phyloP scores from a whole-genome alignment of 2,113 vertebrate genomes.

The Rhea pennata region DNA sequence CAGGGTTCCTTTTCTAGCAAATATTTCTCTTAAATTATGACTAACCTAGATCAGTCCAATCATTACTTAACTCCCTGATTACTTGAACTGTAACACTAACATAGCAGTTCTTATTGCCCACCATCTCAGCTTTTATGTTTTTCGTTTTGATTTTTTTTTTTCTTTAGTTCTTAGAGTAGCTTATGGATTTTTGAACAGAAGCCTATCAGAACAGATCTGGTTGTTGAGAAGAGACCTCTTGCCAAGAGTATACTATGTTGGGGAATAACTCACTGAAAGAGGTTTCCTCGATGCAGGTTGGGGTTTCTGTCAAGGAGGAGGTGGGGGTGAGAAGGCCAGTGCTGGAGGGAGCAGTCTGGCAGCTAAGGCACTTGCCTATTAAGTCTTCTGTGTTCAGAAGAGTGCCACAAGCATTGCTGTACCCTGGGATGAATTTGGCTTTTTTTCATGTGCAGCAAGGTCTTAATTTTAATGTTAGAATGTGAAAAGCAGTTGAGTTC shows the following conservation, averaged over 20 bases:
- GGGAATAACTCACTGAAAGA: not conserved
- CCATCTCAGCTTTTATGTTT: accelerated
- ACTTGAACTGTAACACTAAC: not conserved
- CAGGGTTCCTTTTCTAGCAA: not conserved
- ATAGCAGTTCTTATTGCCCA: not conserved
- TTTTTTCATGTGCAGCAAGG: not conserved
- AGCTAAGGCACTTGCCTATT: not conserved
- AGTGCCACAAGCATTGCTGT: not conserved
- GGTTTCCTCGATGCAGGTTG: not conserved
- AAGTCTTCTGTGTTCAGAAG: not conserved
- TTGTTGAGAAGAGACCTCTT: not conserved
- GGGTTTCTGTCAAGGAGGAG: not conserved
- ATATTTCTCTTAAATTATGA: not conserved
- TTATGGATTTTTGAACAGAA: not conserved
- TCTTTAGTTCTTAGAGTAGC: not conserved
- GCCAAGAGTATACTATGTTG: not conserved
- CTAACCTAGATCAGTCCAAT: not conserved
- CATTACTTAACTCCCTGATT: not conserved
- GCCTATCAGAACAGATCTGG: not conserved
- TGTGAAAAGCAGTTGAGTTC: not conserved
- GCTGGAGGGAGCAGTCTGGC: not conserved
- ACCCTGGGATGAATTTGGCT: not conserved
- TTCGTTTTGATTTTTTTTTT: not conserved
- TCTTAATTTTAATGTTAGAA: not conserved
- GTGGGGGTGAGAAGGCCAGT: not conserved